Conservation (phyloP, 2,113 vertebrate species). For the Dinomys branickii region DNA sequence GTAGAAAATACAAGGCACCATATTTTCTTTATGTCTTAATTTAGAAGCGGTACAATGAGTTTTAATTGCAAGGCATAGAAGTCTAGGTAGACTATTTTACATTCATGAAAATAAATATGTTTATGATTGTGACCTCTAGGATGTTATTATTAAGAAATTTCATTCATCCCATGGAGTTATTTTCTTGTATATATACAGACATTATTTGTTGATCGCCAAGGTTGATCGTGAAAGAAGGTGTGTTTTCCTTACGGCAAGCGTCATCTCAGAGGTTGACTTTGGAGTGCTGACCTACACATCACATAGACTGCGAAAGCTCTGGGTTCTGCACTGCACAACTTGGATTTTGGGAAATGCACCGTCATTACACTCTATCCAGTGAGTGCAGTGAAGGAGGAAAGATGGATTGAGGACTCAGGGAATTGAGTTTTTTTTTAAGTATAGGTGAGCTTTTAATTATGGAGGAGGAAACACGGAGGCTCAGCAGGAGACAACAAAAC, state of each 20-base stretch:
- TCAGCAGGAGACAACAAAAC: not conserved
- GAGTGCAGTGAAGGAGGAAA: not conserved
- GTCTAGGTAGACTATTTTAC: not conserved
- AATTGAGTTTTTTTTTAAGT: not conserved
- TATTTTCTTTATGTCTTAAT: not conserved
- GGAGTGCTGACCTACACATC: no score
- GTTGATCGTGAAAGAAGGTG: not conserved
- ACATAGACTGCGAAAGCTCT: not conserved
- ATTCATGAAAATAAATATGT: not conserved
- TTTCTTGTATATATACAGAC: not conserved
- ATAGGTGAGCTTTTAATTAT: rapidly evolving
- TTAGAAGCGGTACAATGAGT: not conserved
- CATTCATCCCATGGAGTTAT: not conserved
- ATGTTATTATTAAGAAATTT: not conserved
- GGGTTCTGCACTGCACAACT: not conserved
- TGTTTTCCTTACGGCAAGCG: not conserved
- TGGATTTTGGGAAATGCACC: not conserved
- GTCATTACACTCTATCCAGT: not conserved
- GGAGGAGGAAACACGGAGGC: not conserved
- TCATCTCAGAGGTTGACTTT: not conserved
- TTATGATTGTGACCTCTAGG: not conserved
- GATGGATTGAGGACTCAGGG: not conserved
- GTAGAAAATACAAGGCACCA: not conserved
- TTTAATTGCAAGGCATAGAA: not conserved
- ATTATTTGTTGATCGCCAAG: not conserved